Evolutionary conservation across 2,113 vertebrate species (phyloP).

Genomic region (Cnemophilus loriae): DNA sequence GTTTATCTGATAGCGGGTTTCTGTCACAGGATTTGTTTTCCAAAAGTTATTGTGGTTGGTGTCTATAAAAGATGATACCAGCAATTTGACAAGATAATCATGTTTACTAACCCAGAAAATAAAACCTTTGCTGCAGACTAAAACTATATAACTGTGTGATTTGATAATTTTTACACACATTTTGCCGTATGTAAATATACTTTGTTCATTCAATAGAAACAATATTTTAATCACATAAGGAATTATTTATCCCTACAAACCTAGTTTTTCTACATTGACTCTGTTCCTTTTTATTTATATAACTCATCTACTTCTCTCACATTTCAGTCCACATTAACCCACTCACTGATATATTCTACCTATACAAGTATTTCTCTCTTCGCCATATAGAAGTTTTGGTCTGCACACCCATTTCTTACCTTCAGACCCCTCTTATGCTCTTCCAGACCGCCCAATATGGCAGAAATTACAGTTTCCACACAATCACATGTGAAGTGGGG

Average conservation of each 20-base stretch:
- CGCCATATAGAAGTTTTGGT: background rate
- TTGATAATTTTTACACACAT: background rate
- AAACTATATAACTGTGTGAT: background rate
- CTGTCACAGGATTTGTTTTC: constrained; percentile 83
- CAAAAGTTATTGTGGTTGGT: constrained; percentile 62
- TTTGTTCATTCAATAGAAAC: background rate
- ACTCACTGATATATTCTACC: background rate
- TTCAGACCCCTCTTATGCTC: background rate
- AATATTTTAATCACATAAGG: background rate
- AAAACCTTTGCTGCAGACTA: background rate
- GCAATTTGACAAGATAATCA: background rate
- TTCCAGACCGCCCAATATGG: background rate
- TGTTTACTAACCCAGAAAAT: background rate
- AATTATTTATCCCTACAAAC: background rate
- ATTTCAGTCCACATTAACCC: background rate
- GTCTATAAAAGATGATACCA: constrained; percentile 15
- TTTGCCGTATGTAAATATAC: background rate
- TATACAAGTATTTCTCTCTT: background rate
- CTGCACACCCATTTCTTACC: background rate
- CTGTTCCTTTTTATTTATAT: background rate
- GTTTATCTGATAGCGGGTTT: constrained; percentile 86
- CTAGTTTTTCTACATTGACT: background rate
- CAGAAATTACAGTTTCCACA: background rate
- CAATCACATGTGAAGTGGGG: background rate
- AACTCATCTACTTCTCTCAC: background rate